These are phyloP conservation scores for Aphelocoma coerulescens DNA, from an alignment of 2,113 vertebrate genomes.

Conservation along the genomic window DNA sequence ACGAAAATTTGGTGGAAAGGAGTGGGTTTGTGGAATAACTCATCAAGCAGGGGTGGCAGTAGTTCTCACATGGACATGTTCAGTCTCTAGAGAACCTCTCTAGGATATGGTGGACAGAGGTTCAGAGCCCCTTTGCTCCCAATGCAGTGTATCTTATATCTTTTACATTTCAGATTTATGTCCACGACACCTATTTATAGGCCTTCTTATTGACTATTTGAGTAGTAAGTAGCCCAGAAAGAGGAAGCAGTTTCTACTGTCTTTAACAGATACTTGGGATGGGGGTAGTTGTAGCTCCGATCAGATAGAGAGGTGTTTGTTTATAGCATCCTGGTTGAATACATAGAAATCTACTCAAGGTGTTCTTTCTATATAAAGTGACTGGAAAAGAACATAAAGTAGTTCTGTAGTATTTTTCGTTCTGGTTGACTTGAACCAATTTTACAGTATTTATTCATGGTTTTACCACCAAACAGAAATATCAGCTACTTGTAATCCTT, in stretches of 20 bases:
- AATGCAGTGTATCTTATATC: neutral
- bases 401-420: neutral
- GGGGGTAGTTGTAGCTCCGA: neutral
- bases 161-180: neutral
- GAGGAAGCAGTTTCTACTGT: neutral
- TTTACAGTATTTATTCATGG: neutral
- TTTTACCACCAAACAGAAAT: neutral
- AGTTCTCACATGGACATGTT: neutral
- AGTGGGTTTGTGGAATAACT: neutral
- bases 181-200: neutral
- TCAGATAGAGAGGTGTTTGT: neutral
- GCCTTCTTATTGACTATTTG: neutral
- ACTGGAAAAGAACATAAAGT: neutral
- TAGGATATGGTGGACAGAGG: rapidly evolving
- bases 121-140: neutral
- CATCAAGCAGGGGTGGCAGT: neutral
- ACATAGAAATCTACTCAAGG: neutral
- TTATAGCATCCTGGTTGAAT: neutral
- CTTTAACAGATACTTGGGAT: neutral
- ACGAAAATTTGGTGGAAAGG: neutral
- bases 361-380: neutral
- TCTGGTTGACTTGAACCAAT: neutral
- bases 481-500: neutral
- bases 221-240: neutral
- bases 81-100: neutral